A percentile compares a stretch with the other conserved stretches of the same genome.
Evolutionary conservation across 2,888 invertebrate species (phyloP).

Genomic region (Aradus depressus): DNA sequence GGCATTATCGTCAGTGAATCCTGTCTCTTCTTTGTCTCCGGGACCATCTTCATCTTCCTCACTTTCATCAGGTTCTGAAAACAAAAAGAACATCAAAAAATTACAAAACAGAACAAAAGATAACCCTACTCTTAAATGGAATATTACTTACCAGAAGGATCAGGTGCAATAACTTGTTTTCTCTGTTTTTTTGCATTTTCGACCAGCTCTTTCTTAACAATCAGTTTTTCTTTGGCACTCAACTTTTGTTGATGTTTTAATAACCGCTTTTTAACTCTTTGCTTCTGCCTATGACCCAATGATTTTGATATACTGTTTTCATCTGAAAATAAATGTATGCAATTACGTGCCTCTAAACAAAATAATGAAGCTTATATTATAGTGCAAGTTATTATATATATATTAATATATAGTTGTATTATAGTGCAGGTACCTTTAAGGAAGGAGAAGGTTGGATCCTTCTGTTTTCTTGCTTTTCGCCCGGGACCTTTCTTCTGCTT

Average conservation of each 20-base stretch:
- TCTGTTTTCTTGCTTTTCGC: conserved; percentile 75
- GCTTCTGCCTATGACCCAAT: conserved; percentile 58
- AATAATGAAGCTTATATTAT: too few relatives aligned
- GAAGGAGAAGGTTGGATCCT: conserved; percentile 56
- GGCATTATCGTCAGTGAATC: neutral
- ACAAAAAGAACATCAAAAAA: too few relatives aligned
- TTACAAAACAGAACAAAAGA: neutral
- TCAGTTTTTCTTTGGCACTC: conserved; percentile 3
- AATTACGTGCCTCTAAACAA: too few relatives aligned
- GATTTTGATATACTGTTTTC: conserved; percentile 27
- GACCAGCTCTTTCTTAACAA: conserved; percentile 44
- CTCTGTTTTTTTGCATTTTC: conserved; percentile 35
- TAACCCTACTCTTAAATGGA: conserved; percentile 32
- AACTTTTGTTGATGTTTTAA: conserved; percentile 38
- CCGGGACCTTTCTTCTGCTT: conserved; percentile 73
- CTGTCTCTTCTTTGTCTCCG: conserved; percentile 31
- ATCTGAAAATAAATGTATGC: conserved; percentile 22
- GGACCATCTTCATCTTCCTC: conserved; percentile 24
- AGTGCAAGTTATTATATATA: too few relatives aligned
- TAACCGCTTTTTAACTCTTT: conserved; percentile 50
- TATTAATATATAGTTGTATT: too few relatives aligned
- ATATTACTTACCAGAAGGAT: conserved; percentile 24
- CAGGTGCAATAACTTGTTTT: conserved; percentile 25
- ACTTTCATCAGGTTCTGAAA: neutral
- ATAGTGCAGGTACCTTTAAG: conserved; percentile 40